These are phyloP conservation scores for Balearica regulorum DNA, from an alignment of 2,797 vertebrate species.

Conservation along the genomic window DNA sequence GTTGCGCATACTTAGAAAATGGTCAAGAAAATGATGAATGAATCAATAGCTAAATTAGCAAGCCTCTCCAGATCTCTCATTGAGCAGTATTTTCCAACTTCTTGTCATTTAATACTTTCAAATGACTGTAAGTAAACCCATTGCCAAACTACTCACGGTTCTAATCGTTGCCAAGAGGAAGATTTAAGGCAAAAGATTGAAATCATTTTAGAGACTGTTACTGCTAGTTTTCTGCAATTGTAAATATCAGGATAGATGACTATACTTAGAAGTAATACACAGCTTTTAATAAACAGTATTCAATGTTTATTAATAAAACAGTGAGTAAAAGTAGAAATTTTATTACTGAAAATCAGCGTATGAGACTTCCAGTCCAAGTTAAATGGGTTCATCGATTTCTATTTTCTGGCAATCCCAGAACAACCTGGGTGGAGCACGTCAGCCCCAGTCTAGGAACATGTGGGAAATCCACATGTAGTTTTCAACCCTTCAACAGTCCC, in stretches of 20 bases:
- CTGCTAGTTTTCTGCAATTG: not conserved
- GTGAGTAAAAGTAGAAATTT: not conserved
- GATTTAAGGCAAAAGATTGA: not conserved
- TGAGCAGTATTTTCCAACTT: conserved; percentile 17
- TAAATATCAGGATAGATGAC: not conserved
- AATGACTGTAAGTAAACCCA: not conserved
- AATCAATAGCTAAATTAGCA: not conserved
- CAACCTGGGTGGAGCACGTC: not conserved
- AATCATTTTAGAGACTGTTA: not conserved
- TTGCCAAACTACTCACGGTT: not conserved
- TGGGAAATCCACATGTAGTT: not conserved
- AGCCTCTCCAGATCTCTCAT: not conserved
- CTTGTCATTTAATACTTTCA: not conserved
- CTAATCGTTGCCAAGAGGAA: not conserved
- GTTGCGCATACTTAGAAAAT: not conserved
- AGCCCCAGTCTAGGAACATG: not conserved
- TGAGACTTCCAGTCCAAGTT: not conserved
- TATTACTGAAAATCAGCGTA: not conserved
- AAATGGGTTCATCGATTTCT: not conserved
- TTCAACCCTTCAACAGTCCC: not conserved
- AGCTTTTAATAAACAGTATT: not conserved
- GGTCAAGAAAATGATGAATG: not conserved
- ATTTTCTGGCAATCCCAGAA: not conserved
- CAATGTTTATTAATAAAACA: not conserved
- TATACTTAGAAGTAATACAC: not conserved